phyloP scores from a whole-genome alignment of 2,797 vertebrate genomes.

The Octomys mimax region DNA sequence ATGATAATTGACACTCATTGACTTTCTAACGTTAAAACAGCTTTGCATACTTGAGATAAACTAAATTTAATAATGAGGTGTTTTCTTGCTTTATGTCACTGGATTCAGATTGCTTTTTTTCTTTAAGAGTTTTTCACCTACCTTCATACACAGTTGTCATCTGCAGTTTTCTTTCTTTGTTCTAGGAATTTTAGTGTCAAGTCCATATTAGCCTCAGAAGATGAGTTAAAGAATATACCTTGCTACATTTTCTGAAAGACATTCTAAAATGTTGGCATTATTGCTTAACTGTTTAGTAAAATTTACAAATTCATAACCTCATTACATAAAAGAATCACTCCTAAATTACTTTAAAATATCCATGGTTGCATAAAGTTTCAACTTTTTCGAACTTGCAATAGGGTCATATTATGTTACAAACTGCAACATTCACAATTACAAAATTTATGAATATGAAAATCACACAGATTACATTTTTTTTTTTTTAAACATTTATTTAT shows the following conservation, averaged over 20 bases:
- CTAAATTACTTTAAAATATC: not conserved
- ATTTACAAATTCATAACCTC: not conserved
- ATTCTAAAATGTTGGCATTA: slow-evolving; percentile 8
- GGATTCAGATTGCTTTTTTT: not conserved
- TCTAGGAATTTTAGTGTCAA: not conserved
- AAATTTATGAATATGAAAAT: not conserved
- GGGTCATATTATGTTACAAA: not conserved
- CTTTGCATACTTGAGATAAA: slow-evolving; percentile 25
- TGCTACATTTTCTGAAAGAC: slow-evolving; percentile 4
- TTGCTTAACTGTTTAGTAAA: slow-evolving; percentile 31
- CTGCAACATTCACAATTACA: slow-evolving; percentile 1
- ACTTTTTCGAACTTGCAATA: not conserved
- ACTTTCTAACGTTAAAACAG: not conserved
- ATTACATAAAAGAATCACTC: not conserved
- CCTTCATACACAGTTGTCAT: not conserved
- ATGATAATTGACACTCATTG: not conserved
- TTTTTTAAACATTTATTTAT: no score
- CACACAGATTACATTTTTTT: not conserved
- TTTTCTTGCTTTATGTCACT: not conserved
- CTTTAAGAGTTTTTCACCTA: slow-evolving; percentile 8
- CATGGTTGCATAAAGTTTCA: not conserved
- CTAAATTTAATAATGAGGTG: slow-evolving; percentile 7
- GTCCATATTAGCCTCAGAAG: not conserved
- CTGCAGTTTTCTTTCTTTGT: slow-evolving; percentile 6
- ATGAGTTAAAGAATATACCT: not conserved